These are phyloP conservation scores for Pristionchus japonicus DNA, from an alignment of 2,888 invertebrate genomes.

Conservation along the genomic window DNA sequence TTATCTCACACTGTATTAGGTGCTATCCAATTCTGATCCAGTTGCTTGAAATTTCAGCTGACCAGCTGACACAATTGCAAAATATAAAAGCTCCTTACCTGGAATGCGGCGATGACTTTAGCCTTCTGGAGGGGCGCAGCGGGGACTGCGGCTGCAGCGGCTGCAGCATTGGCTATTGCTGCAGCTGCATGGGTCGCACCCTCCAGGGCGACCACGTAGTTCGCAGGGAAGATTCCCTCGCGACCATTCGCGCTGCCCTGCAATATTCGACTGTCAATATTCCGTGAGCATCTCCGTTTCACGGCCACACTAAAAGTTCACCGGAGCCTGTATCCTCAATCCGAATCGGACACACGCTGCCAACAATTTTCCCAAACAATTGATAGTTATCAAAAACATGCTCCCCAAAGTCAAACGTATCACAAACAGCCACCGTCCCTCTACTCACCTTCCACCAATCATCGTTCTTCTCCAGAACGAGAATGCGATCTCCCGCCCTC, in stretches of 20 bases:
- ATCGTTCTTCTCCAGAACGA: conserved; percentile 90
- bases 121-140: conserved; percentile 53
- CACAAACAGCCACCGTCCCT: neutral
- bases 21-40: neutral
- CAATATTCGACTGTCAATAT: neutral
- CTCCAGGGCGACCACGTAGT: conserved; percentile 83
- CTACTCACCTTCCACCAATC: conserved; percentile 99
- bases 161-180: conserved; percentile 53
- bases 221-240: conserved; percentile 95
- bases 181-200: conserved; percentile 35
- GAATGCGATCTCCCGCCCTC: conserved; percentile 82
- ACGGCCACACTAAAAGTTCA: neutral
- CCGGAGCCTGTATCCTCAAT: no score
- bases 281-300: neutral
- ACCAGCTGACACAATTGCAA: neutral
- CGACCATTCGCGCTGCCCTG: conserved; percentile 81
- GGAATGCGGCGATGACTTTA: conserved; percentile 44
- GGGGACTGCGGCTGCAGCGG: conserved; percentile 55
- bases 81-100: neutral
- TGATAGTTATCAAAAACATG: no score
- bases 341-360: no score
- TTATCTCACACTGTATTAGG: neutral
- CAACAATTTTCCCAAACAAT: no score
- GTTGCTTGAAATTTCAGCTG: neutral
- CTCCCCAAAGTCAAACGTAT: neutral